Evolutionary conservation across 2,113 vertebrate genomes (phyloP).

Genomic region (Nyctereutes procyonoides): DNA sequence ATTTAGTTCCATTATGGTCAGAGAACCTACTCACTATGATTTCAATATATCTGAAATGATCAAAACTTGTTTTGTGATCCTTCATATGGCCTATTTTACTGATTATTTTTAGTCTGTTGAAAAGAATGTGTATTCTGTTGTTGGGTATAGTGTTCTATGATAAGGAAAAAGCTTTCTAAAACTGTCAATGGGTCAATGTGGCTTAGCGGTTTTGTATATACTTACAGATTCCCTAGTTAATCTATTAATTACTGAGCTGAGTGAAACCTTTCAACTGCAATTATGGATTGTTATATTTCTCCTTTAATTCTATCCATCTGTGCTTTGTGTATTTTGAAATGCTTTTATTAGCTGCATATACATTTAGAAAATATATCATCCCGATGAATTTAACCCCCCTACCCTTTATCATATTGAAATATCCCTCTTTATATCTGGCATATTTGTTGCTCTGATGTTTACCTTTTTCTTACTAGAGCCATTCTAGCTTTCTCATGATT

Average conservation of each 20-base stretch:
- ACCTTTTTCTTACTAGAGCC: background rate
- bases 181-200: background rate
- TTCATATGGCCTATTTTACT: background rate
- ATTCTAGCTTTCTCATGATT: background rate
- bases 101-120: background rate
- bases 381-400: background rate
- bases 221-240: background rate
- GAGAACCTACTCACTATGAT: background rate
- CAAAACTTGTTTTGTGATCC: background rate
- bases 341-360: background rate
- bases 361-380: background rate
- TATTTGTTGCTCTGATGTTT: background rate
- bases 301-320: background rate
- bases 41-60: background rate
- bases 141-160: background rate
- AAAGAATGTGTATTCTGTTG: background rate
- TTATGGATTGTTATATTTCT: background rate
- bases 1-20: slow-evolving; percentile 10
- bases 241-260: background rate
- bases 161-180: background rate
- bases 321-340: background rate
- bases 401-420: background rate
- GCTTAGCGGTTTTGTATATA: background rate
- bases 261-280: background rate
- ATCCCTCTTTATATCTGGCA: background rate